Base-by-base conservation (phyloP, 2,113 vertebrate genomes). In the Oryzias melastigma region DNA sequence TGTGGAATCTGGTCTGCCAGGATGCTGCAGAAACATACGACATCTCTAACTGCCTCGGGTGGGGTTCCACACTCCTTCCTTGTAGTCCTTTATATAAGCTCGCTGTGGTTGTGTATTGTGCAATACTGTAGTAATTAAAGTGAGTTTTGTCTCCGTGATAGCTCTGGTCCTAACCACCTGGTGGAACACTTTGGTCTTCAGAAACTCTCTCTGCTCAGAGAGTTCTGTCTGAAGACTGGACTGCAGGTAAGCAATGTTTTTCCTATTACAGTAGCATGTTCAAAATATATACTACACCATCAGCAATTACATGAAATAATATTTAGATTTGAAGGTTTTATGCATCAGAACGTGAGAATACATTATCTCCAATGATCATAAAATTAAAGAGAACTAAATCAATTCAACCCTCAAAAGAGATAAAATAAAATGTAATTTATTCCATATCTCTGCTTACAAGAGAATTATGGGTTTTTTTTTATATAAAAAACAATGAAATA, bases 211-310 rank as follows among this genome's bases (percentile, higher is more conserved):
- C 70, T 94, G 61, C 84, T 94, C 10, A 85, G 93, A 78, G 91
- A 93, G 62, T 89, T 93, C 65, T 93, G 93, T 74, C 79, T 93
- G 62, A 94, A 93, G 78, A 91, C 86, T 35, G 93, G 93, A 65
- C 85, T 94, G 46, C 93, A 94, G 93, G 93, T 94, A 86, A 55
- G 29, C 15, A 1, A 55, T 7, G 55, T 14, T 15, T 44, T 16
- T 49, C 58, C 50, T 60, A 25, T 60, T 46, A 10, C 18, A 35
- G 25, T 12, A 49, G 3, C 13, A 4, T 55, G 17, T 62, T 61
- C 35, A 49, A 60, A 52, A 15, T 5, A 19, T 7, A 7, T 29
- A 29, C 7, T 29, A 29, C 5, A 5, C 27, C 27, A 29, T 29
- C 5, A 29, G 27, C 27, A 29, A 29, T 27, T 29, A 29, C 6